Evolutionary conservation across 2,113 vertebrate genomes (phyloP).

Genomic region (Otolemur garnettii): DNA sequence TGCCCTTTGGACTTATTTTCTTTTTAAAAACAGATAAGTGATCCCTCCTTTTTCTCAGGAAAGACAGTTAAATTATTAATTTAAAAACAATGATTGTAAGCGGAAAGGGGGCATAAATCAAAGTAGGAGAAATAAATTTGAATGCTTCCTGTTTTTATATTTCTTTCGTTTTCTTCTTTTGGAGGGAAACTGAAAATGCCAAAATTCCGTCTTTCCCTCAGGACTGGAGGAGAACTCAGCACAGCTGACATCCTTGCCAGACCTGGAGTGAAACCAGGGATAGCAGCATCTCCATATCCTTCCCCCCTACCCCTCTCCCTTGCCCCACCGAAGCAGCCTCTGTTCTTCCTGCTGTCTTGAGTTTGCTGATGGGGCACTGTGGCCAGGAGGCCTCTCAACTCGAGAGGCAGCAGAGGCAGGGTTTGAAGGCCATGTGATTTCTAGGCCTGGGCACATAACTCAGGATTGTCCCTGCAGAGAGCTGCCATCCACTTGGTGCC

Average conservation of each 20-base stretch:
- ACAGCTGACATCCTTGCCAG: background rate
- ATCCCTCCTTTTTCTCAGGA: conserved; percentile 76
- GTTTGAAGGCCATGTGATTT: background rate
- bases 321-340: background rate
- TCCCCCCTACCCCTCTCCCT: background rate
- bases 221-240: background rate
- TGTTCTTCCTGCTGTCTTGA: background rate
- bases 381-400: background rate
- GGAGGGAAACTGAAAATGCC: conserved; percentile 49
- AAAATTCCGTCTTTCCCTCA: conserved; percentile 35
- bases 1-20: conserved; percentile 79
- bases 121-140: conserved; percentile 58
- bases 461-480: background rate
- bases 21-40: conserved; percentile 80
- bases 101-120: conserved; percentile 76
- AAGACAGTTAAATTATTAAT: conserved; percentile 82
- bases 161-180: conserved; percentile 49
- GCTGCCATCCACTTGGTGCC: background rate
- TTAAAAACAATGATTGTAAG: conserved; percentile 77
- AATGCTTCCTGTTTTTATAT: conserved; percentile 71
- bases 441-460: background rate
- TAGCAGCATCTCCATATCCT: background rate
- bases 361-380: background rate
- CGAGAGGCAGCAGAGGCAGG: background rate
- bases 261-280: background rate